Evolutionary conservation across 2,888 invertebrate species (phyloP).

Genomic region (Polydrusus pterygomalis): DNA sequence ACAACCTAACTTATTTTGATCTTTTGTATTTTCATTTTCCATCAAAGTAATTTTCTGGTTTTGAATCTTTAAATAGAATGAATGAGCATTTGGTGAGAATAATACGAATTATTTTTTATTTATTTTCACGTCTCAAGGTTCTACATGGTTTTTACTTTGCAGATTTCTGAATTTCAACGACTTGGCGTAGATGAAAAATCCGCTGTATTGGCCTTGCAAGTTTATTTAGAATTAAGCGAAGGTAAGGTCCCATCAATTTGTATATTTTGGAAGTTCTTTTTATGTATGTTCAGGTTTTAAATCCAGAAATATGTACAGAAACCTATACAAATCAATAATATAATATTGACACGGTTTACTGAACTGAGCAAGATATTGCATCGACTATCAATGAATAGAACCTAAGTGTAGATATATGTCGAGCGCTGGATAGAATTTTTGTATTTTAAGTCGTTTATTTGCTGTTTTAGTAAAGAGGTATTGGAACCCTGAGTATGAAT

Average conservation of each 20-base stretch:
- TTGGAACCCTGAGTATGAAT: slow-evolving; percentile 72
- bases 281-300: not conserved
- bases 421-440: slow-evolving; percentile 49
- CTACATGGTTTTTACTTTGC: slow-evolving; percentile 15
- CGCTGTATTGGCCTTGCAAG: slow-evolving; percentile 73
- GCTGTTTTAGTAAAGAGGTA: slow-evolving; percentile 69
- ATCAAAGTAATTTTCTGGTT: not conserved
- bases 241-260: slow-evolving; percentile 68
- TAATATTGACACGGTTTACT: no score
- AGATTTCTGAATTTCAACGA: slow-evolving; percentile 47
- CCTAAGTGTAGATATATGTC: no score
- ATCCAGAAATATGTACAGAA: no score
- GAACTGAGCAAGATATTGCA: no score
- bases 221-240: slow-evolving; percentile 75
- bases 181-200: slow-evolving; percentile 52
- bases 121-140: not conserved
- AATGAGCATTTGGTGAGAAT: slow-evolving; percentile 23
- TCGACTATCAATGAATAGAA: no score
- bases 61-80: slow-evolving; percentile 1
- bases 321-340: no score
- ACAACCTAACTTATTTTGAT: not conserved
- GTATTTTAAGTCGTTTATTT: not conserved
- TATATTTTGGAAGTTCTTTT: slow-evolving; percentile 33
- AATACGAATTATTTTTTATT: not conserved
- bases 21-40: not conserved